A percentile compares a stretch with the other conserved stretches of the same genome.
phyloP scores from a whole-genome alignment of 2,113 vertebrate genomes.

The Suncus etruscus region DNA sequence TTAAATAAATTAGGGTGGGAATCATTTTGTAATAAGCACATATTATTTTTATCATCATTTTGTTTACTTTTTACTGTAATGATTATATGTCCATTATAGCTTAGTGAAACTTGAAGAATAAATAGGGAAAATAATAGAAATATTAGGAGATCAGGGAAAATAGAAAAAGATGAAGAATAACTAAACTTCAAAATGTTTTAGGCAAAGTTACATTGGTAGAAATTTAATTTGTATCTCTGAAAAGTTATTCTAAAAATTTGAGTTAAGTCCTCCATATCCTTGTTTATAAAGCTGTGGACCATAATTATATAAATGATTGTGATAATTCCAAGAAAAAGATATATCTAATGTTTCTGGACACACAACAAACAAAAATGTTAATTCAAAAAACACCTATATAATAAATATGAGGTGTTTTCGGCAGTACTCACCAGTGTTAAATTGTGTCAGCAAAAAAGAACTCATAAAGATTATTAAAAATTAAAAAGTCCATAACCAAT shows the following conservation, averaged over 20 bases:
- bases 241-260: fast-evolving
- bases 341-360: too few relatives aligned
- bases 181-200: background rate
- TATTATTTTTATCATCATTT: background rate
- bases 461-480: too few relatives aligned
- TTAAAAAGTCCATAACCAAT: too few relatives aligned
- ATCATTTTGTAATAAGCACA: background rate
- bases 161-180: fast-evolving
- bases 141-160: background rate
- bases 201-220: background rate
- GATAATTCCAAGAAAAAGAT: too few relatives aligned
- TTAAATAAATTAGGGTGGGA: background rate
- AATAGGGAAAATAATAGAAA: background rate
- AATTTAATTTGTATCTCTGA: background rate
- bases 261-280: background rate
- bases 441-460: too few relatives aligned
- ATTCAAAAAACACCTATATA: too few relatives aligned
- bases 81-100: background rate
- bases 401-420: too few relatives aligned
- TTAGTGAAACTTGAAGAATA: background rate
- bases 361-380: too few relatives aligned
- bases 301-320: background rate
- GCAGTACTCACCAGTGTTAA: too few relatives aligned
- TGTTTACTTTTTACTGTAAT: background rate
- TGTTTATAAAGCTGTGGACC: background rate